Evolutionary conservation across 2,113 vertebrate species (phyloP).

Genomic region (Chrysemys picta): DNA sequence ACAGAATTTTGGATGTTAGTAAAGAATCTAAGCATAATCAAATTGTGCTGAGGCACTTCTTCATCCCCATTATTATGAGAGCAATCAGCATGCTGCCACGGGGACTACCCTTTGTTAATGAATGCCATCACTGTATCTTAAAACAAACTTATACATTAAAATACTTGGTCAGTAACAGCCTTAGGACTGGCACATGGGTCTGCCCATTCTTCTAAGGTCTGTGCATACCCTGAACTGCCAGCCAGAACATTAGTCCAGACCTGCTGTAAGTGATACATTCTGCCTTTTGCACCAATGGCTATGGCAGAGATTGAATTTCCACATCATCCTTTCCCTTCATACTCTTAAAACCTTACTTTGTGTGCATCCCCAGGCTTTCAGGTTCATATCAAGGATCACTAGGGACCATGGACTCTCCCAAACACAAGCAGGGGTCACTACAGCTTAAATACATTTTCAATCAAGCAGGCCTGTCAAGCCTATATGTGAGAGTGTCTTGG

Average conservation of each 20-base stretch:
- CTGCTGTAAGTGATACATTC: fast-evolving
- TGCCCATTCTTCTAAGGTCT: not conserved
- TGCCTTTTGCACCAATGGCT: not conserved
- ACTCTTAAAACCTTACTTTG: fast-evolving
- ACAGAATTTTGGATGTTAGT: not conserved
- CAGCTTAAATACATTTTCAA: fast-evolving
- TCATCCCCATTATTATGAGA: not conserved
- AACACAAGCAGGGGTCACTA: not conserved
- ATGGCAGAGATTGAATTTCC: fast-evolving
- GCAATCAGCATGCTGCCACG: not conserved
- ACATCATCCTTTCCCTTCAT: fast-evolving
- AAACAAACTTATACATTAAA: slow-evolving; percentile 16
- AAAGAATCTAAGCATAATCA: not conserved
- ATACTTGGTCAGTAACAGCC: not conserved
- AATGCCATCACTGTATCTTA: not conserved
- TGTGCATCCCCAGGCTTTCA: not conserved
- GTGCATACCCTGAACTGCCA: not conserved
- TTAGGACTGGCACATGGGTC: not conserved
- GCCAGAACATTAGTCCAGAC: not conserved
- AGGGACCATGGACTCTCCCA: not conserved
- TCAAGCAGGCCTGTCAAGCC: not conserved
- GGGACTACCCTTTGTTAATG: slow-evolving; percentile 8
- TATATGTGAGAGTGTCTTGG: fast-evolving
- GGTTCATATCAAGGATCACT: not conserved
- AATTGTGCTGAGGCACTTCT: slow-evolving; percentile 15